Conservation (phyloP, 2,797 vertebrate species). For the Enteromius anoplus region DNA sequence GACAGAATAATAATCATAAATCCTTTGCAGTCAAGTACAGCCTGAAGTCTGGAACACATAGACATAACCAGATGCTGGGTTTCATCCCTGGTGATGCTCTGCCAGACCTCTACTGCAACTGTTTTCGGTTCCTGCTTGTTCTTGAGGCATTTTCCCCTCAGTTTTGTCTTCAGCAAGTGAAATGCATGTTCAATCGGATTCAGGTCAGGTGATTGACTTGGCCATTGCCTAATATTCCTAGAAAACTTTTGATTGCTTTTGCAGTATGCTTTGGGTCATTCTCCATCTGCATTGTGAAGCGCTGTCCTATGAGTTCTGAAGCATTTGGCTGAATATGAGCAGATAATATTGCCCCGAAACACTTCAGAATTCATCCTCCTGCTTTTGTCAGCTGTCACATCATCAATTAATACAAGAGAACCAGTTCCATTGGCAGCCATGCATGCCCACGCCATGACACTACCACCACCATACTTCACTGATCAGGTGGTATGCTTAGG, state of each 20-base stretch:
- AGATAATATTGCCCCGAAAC: slow-evolving; percentile 48
- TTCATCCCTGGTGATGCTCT: slow-evolving; percentile 34
- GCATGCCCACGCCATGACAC: slow-evolving; percentile 41
- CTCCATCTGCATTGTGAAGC: too few species aligned
- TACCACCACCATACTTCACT: slow-evolving; percentile 36
- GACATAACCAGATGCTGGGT: slow-evolving; percentile 21
- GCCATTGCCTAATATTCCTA: too few species aligned
- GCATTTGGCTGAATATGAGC: too few species aligned
- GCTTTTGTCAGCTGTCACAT: slow-evolving; percentile 50
- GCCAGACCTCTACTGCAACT: slow-evolving; percentile 41
- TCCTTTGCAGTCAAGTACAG: slow-evolving; percentile 44
- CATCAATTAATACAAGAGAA: slow-evolving; percentile 48
- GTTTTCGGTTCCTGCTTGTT: slow-evolving; percentile 31
- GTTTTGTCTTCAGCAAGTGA: slow-evolving; percentile 45
- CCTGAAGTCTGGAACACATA: slow-evolving; percentile 6
- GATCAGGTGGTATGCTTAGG: too few species aligned
- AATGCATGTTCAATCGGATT: slow-evolving; percentile 22
- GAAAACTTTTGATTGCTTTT: too few species aligned
- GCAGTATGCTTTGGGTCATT: too few species aligned
- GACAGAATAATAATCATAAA: background rate
- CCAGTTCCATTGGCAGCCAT: slow-evolving; percentile 47
- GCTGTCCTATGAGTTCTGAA: too few species aligned
- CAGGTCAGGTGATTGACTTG: slow-evolving; percentile 31
- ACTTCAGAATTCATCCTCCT: slow-evolving; percentile 50
- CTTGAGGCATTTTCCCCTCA: slow-evolving; percentile 37